A percentile compares a stretch with the other conserved stretches of the same genome.
Evolutionary conservation across 35 echinoderm and acorn worm species (phyloP).

Genomic region (Apostichopus californicus): DNA sequence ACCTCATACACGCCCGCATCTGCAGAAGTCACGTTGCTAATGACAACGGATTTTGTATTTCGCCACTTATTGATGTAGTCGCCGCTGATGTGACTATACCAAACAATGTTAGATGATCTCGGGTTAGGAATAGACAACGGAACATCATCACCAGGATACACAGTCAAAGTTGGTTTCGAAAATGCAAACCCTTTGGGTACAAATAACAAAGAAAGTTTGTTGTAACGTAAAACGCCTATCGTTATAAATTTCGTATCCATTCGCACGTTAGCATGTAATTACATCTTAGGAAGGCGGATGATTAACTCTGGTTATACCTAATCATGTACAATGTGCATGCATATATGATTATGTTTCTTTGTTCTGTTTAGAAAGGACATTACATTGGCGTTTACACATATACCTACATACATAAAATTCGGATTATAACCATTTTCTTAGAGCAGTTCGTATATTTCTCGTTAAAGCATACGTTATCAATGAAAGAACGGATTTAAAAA

Average conservation of each 20-base stretch:
- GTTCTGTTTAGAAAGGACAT: background rate
- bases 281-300: too few relatives aligned
- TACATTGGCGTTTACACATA: background rate
- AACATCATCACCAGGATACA: background rate
- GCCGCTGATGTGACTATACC: background rate
- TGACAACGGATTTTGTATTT: background rate
- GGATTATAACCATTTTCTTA: too few relatives aligned
- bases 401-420: too few relatives aligned
- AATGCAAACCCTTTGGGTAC: background rate
- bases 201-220: background rate
- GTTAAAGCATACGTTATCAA: too few relatives aligned
- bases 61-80: background rate
- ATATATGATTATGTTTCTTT: background rate
- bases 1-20: background rate
- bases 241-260: background rate
- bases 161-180: background rate
- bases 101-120: background rate
- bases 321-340: background rate
- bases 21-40: background rate
- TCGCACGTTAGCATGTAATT: too few relatives aligned
- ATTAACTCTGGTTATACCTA: background rate
- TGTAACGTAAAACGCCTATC: background rate
- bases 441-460: too few relatives aligned
- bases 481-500: too few relatives aligned
- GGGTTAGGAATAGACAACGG: background rate